Percentiles rank a stretch among this genome's conserved stretches.
Conservation (phyloP, 2,797 vertebrate species). For the Bovichtus diacanthus region DNA sequence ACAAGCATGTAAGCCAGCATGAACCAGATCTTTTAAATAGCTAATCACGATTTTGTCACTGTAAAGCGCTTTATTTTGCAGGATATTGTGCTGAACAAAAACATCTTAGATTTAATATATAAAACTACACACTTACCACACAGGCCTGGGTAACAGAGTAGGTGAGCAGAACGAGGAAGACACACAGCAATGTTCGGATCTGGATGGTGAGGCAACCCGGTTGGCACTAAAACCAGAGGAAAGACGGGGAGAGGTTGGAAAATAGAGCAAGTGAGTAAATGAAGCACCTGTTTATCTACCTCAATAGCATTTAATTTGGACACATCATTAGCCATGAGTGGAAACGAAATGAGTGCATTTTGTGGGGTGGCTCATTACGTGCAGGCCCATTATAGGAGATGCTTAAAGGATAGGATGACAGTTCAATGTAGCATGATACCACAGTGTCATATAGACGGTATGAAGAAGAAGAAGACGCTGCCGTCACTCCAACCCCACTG, state of each 20-base stretch:
- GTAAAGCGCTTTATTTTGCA: neutral
- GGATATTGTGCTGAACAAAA: neutral
- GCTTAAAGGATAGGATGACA: constrained; percentile 48
- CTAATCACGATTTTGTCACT: neutral
- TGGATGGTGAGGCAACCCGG: constrained; percentile 98
- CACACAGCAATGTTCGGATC: constrained; percentile 93
- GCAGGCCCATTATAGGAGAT: constrained; percentile 42
- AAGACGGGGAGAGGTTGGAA: neutral
- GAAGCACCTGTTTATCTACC: constrained; percentile 62
- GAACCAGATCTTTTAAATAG: neutral
- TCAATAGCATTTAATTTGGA: constrained; percentile 46
- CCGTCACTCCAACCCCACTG: neutral
- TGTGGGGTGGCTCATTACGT: constrained; percentile 46
- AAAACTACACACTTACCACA: constrained; percentile 88
- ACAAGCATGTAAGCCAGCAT: neutral
- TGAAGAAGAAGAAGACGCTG: neutral
- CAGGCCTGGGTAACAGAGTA: constrained; percentile 96
- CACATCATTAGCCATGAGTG: constrained; percentile 57
- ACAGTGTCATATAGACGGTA: constrained; percentile 10
- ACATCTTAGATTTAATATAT: neutral
- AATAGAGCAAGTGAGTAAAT: constrained; percentile 33
- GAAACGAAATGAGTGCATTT: constrained; percentile 47
- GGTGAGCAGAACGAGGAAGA: constrained; percentile 93
- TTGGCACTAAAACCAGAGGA: constrained; percentile 88
- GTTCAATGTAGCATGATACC: constrained; percentile 42